Percentiles rank a stretch among this genome's conserved stretches.
Conservation (phyloP, 2,888 invertebrate genomes). For the Acanthococcus lagerstroemiae region DNA sequence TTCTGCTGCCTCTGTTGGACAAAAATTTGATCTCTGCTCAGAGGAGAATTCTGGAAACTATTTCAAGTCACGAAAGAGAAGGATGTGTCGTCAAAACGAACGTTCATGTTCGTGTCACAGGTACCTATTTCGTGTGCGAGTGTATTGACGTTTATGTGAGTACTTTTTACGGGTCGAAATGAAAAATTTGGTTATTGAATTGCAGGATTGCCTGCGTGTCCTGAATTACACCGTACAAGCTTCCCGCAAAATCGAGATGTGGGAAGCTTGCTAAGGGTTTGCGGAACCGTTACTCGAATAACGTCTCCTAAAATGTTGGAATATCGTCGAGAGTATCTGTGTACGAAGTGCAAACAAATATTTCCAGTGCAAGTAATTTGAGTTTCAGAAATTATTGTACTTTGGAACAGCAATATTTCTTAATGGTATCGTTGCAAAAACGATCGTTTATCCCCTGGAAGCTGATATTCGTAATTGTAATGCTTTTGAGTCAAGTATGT, state of each 20-base stretch:
- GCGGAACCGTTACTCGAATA: conserved; percentile 69
- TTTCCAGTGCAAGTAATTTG: conserved; percentile 52
- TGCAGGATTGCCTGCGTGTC: conserved; percentile 55
- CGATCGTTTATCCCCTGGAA: neutral
- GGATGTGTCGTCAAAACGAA: conserved; percentile 50
- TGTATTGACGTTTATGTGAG: neutral
- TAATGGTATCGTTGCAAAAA: neutral
- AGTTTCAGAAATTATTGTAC: too few species aligned
- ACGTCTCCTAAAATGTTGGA: conserved; percentile 67
- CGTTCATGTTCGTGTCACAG: conserved; percentile 54
- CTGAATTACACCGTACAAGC: conserved; percentile 53
- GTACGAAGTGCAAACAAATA: conserved; percentile 63
- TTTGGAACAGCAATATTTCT: too few species aligned
- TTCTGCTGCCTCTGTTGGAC: conserved; percentile 55
- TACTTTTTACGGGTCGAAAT: neutral
- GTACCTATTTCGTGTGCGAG: conserved; percentile 33
- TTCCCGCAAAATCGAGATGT: conserved; percentile 63
- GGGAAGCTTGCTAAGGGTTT: conserved; percentile 61
- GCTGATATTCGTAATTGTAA: neutral
- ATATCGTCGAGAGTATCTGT: conserved; percentile 60
- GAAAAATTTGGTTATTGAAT: neutral
- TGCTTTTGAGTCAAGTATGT: too few species aligned
- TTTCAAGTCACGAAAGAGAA: conserved; percentile 41
- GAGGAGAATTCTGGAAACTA: conserved; percentile 46
- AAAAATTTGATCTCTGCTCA: conserved; percentile 53